A percentile compares a stretch with the other conserved stretches of the same genome.
Conservation (phyloP, 2,113 vertebrate species). For the Hypomesus transpacificus region DNA sequence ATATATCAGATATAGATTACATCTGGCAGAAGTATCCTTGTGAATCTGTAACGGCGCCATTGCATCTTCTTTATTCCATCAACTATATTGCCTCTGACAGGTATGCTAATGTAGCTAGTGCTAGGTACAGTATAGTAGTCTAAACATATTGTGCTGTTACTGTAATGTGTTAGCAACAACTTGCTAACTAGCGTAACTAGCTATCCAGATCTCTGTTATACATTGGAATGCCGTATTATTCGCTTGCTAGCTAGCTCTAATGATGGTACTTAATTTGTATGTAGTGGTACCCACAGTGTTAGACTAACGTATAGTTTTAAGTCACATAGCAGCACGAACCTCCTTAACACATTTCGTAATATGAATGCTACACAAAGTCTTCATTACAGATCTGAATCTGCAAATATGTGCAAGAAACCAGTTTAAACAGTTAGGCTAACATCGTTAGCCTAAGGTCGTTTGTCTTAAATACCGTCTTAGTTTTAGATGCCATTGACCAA, state of each 20-base stretch:
- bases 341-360: not conserved
- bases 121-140: too few species aligned
- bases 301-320: not conserved
- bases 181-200: constrained; percentile 12
- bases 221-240: constrained; percentile 20
- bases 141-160: too few species aligned
- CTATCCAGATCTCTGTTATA: constrained; percentile 21
- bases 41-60: not conserved
- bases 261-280: not conserved
- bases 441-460: too few species aligned
- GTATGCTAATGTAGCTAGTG: constrained; percentile 20
- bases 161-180: not conserved
- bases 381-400: too few species aligned
- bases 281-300: not conserved
- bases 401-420: too few species aligned
- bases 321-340: not conserved
- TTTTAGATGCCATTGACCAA: too few species aligned
- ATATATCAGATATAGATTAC: not conserved
- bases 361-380: too few species aligned
- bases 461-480: too few species aligned
- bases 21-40: too few species aligned
- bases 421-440: too few species aligned
- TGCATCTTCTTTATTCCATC: not conserved
- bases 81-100: not conserved
- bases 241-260: not conserved